These are phyloP conservation scores for Ceuthmochares aereus DNA, from an alignment of 2,113 vertebrate species.

Conservation along the genomic window DNA sequence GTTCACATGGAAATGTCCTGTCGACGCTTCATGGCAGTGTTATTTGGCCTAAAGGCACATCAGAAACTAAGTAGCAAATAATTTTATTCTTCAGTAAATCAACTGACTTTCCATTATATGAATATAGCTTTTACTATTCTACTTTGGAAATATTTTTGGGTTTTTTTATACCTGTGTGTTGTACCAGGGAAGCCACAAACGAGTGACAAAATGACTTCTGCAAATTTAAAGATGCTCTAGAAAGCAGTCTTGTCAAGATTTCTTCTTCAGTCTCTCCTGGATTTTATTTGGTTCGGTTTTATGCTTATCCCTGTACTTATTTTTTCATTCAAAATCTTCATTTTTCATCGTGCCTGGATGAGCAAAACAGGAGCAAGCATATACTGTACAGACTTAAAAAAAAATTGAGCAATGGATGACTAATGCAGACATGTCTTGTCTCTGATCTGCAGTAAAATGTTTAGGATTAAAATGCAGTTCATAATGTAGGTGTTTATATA, in stretches of 20 bases:
- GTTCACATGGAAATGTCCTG: not conserved
- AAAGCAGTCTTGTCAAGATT: not conserved
- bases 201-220: not conserved
- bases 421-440: not conserved
- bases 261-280: not conserved
- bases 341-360: not conserved
- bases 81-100: not conserved
- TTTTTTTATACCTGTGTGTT: not conserved
- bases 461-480: not conserved
- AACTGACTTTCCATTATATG: not conserved
- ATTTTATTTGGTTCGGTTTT: not conserved
- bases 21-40: not conserved
- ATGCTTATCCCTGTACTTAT: not conserved
- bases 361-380: not conserved
- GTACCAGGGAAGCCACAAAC: not conserved
- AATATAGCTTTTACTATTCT: not conserved
- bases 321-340: not conserved
- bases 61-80: not conserved
- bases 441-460: not conserved
- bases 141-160: not conserved
- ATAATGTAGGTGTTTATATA: not conserved
- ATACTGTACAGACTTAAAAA: not conserved
- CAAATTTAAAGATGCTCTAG: not conserved
- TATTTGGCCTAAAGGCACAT: not conserved
- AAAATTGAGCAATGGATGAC: fast-evolving